These are phyloP conservation scores for Acipenser ruthenus DNA, from an alignment of 2,797 vertebrate species.

Conservation along the genomic window DNA sequence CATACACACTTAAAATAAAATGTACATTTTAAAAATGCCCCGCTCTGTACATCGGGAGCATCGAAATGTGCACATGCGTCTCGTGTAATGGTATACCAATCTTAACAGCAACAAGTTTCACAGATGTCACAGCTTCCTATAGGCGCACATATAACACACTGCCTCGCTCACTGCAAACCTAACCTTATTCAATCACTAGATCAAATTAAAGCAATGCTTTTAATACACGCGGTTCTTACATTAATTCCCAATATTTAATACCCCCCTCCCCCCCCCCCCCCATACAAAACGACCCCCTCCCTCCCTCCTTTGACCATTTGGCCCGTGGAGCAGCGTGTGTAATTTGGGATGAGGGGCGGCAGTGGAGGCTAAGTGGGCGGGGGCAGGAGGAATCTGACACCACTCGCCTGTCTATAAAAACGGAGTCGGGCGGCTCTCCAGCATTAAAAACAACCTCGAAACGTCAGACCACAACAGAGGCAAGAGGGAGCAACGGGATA, in stretches of 20 bases:
- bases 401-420: neutral
- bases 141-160: neutral
- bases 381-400: neutral
- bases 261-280: slow-evolving; percentile 3
- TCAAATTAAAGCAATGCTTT: slow-evolving; percentile 6
- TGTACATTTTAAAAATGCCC: too few relatives aligned
- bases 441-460: neutral
- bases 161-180: neutral
- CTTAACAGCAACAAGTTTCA: too few relatives aligned
- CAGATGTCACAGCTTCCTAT: neutral
- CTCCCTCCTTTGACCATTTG: neutral
- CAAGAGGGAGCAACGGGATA: neutral
- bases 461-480: neutral
- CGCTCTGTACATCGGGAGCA: too few relatives aligned
- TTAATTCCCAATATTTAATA: neutral
- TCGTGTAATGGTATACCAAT: too few relatives aligned
- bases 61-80: too few relatives aligned
- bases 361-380: neutral
- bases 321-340: neutral
- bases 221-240: neutral
- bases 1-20: too few relatives aligned
- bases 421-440: neutral
- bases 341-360: neutral
- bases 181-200: neutral
- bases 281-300: neutral